Evolutionary conservation across 1,140 invertebrate species (phyloP).

Genomic region (Diuraphis noxia): DNA sequence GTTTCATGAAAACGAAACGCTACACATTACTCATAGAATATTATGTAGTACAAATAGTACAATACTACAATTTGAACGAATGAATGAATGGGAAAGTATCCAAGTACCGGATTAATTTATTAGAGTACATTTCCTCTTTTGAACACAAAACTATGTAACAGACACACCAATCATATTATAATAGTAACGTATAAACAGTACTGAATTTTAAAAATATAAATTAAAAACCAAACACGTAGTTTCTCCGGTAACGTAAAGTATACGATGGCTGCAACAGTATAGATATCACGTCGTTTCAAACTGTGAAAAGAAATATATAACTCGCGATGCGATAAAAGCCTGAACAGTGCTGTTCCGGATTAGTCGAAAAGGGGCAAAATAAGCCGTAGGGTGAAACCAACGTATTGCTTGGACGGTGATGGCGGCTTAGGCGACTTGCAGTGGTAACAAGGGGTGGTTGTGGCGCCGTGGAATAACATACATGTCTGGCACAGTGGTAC

Average conservation of each 20-base stretch:
- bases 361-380: not conserved
- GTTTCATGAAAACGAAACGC: not conserved
- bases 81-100: not conserved
- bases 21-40: too few species aligned
- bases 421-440: not conserved
- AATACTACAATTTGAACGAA: not conserved
- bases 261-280: not conserved
- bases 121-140: not conserved
- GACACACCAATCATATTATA: not conserved
- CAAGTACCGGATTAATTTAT: not conserved
- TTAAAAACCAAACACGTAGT: not conserved
- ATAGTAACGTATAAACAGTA: not conserved
- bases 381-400: not conserved
- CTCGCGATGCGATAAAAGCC: not conserved
- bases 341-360: not conserved
- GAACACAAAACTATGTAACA: not conserved
- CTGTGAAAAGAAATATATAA: not conserved
- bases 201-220: not conserved
- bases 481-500: not conserved
- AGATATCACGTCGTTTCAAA: not conserved
- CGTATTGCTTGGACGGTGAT: not conserved
- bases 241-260: not conserved
- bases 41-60: too few species aligned
- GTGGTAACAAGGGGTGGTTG: not conserved
- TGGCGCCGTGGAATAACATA: not conserved